Base-by-base conservation (phyloP, 2,888 invertebrate species). In the Lottia gigantea region DNA sequence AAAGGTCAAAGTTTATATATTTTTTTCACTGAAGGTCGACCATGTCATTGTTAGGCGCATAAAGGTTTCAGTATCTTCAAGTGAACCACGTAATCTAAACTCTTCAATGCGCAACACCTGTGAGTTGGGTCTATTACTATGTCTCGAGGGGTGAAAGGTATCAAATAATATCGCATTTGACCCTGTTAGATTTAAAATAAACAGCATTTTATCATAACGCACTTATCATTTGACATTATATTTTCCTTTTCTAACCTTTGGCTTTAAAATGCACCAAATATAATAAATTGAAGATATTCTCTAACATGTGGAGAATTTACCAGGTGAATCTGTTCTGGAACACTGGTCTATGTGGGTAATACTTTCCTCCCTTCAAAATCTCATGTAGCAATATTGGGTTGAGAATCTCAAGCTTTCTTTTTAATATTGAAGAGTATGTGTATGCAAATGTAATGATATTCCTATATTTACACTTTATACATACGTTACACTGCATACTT, bases 81-180 rank as follows among this genome's bases (percentile, higher is more conserved):
- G 19, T 23, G 19, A 14, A 23, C 55, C 23, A 55, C 19, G 55
- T 55, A 55, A 55, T 55, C 55, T 23, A 55, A 55, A 23, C 55
- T 14, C 55, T 55, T 55, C 55, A 19, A 23, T 23, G 23, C 55
- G 55, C 55, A 55, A 55, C 55, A 55, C 55, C 55, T 55, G 55
- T 55, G 55, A 55, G 55, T 55, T 23, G 55, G 55, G 55, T 55
- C 55, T 55, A 55, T 55, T 55, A 23, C 7, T 55, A 55, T 55
- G 55, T 55, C 55, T 55, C 19, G 55, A 23, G 55, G 55, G 55
- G 19, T 19, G 23, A 55, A 23, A 23, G 55, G 19, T 55, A 55
- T 55, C 23, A 23, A 23, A 19, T 55, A 19, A 19, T 23, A 23
- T 55, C 23, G 23, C 55, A 55, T 55, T 23, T 55, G 19, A 55